Evolutionary conservation across 2,888 invertebrate genomes (phyloP).

Genomic region (Lissocephala sabroskyi): DNA sequence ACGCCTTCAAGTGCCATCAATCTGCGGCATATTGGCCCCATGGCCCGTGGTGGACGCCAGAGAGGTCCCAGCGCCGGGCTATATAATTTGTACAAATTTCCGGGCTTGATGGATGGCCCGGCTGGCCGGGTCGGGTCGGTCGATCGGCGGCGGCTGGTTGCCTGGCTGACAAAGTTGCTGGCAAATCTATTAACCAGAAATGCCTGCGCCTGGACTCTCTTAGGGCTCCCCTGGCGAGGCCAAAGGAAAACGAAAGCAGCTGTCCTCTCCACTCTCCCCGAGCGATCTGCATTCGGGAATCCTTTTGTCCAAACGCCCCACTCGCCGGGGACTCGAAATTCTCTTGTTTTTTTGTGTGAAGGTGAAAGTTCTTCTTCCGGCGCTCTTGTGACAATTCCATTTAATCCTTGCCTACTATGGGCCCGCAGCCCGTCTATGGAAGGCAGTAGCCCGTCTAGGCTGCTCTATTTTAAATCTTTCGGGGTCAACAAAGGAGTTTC

Average conservation of each 20-base stretch:
- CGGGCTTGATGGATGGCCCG: slow-evolving; percentile 56
- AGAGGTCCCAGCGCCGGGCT: slow-evolving; percentile 19
- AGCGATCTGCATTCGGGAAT: not conserved
- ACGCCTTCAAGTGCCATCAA: slow-evolving; percentile 32
- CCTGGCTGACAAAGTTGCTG: slow-evolving; percentile 53
- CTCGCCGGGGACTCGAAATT: no score
- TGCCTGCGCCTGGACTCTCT: no score
- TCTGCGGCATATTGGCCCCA: slow-evolving; percentile 38
- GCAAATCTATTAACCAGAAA: slow-evolving; percentile 40
- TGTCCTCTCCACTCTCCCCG: slow-evolving; percentile 24
- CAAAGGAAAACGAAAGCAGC: slow-evolving; percentile 28
- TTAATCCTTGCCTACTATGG: slow-evolving; percentile 59
- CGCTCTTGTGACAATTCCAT: slow-evolving; percentile 14
- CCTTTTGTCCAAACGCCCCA: not conserved
- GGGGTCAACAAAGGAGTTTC: not conserved
- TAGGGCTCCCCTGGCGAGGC: not conserved
- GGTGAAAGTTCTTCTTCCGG: slow-evolving; percentile 66
- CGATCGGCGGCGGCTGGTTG: no score
- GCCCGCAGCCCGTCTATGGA: no score
- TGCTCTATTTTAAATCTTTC: slow-evolving; percentile 1
- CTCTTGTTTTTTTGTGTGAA: slow-evolving; percentile 19
- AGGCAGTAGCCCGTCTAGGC: slow-evolving; percentile 18
- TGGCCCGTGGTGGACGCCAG: not conserved
- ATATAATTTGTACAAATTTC: slow-evolving; percentile 67
- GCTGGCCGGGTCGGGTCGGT: not conserved